Percentiles rank a stretch among this genome's conserved stretches.
Conservation (phyloP, 2,888 invertebrate genomes). For the Caradrina kadenii region DNA sequence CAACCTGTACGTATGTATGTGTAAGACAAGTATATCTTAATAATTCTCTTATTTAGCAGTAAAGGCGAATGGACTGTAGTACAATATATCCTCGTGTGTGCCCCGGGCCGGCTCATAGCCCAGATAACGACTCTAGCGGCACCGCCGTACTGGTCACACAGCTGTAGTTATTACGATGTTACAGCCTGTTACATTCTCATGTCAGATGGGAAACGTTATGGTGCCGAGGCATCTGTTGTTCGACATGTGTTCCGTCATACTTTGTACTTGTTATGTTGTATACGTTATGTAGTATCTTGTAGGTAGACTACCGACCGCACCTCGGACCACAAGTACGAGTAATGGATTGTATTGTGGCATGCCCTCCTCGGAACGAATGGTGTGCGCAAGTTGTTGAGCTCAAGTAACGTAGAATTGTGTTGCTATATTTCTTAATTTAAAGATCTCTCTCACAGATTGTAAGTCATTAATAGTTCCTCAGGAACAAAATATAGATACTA, state of each 20-base stretch:
- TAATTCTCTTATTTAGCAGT: constrained; percentile 36
- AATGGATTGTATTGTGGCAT: neutral
- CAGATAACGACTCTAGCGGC: constrained; percentile 1
- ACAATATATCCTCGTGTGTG: constrained; percentile 32
- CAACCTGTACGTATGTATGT: neutral
- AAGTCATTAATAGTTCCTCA: neutral
- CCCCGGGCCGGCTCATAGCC: constrained; percentile 20
- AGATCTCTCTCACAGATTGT: neutral
- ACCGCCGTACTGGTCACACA: constrained; percentile 17
- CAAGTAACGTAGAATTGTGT: neutral
- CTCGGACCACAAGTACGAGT: neutral
- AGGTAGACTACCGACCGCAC: neutral
- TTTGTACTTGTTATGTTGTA: neutral
- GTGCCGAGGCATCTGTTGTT: neutral
- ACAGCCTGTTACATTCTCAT: constrained; percentile 7
- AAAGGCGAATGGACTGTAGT: constrained; percentile 16
- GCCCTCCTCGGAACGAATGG: no score
- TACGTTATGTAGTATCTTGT: neutral
- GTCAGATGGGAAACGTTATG: constrained; percentile 3
- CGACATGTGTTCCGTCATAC: neutral
- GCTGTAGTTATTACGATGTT: constrained; percentile 13
- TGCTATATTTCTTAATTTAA: neutral
- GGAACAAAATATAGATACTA: neutral
- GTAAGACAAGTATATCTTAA: neutral
- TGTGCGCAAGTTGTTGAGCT: neutral